Conservation (phyloP, 2,797 vertebrate species). For the Phalanger gymnotis region DNA sequence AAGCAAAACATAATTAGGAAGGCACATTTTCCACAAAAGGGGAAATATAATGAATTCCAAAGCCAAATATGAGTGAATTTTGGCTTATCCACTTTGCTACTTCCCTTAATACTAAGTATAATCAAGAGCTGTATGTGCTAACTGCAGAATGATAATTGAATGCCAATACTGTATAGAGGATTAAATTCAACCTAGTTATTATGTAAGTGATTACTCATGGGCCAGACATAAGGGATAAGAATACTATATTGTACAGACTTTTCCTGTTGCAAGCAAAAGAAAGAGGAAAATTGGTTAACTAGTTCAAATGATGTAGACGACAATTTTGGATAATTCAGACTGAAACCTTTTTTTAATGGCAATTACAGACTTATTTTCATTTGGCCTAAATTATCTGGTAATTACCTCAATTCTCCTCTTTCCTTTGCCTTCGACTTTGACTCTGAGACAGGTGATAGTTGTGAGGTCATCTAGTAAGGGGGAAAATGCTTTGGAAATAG, state of each 20-base stretch:
- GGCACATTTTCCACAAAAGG: slow-evolving; percentile 68
- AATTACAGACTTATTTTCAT: not conserved
- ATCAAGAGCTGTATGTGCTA: slow-evolving; percentile 24
- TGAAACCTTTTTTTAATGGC: not conserved
- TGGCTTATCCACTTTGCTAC: slow-evolving; percentile 28
- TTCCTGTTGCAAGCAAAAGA: not conserved
- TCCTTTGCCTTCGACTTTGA: not conserved
- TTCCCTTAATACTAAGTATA: slow-evolving; percentile 6
- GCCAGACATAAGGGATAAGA: not conserved
- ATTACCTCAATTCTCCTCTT: not conserved
- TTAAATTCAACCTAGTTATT: slow-evolving; percentile 5
- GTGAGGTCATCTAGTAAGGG: not conserved
- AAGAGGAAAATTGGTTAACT: slow-evolving; percentile 14
- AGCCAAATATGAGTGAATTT: slow-evolving; percentile 54
- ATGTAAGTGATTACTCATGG: not conserved
- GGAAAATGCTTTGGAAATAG: slow-evolving; percentile 18
- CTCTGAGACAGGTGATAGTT: slow-evolving; percentile 54
- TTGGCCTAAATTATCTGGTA: slow-evolving; percentile 6
- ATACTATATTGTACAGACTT: not conserved
- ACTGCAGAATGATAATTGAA: slow-evolving; percentile 28
- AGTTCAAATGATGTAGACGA: not conserved
- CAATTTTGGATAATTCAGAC: not conserved
- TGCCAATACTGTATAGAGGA: not conserved
- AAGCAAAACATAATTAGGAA: slow-evolving; percentile 73
- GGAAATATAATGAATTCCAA: slow-evolving; percentile 67